Conservation (phyloP, 2,888 invertebrate species). For the Polydesmus complanatus region DNA sequence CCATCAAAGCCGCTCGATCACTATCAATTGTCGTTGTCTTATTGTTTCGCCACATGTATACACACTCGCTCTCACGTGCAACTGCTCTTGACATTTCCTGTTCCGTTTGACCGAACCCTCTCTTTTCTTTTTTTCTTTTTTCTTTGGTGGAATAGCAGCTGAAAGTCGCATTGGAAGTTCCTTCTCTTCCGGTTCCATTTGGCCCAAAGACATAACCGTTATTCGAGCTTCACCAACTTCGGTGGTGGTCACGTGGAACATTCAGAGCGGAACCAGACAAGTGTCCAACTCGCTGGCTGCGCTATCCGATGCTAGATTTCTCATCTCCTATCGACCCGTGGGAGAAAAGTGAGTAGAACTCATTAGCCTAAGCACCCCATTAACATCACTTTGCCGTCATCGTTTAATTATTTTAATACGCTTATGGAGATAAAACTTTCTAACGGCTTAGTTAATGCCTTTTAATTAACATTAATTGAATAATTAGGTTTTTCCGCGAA, state of each 20-base stretch:
- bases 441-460: no score
- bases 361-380: no score
- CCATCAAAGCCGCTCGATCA: no score
- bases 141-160: not conserved
- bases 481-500: no score
- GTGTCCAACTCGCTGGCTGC: not conserved
- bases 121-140: not conserved
- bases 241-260: conserved; percentile 11
- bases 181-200: not conserved
- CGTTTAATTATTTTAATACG: no score
- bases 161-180: not conserved
- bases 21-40: no score
- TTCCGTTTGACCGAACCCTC: no score
- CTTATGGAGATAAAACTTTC: no score
- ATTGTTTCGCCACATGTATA: no score
- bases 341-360: conserved; percentile 1
- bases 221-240: conserved; percentile 10
- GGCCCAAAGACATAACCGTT: conserved; percentile 1
- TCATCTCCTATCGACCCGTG: conserved; percentile 8
- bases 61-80: not conserved
- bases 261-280: not conserved
- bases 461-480: no score
- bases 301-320: not conserved
- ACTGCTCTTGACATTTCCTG: not conserved
- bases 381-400: no score